Evolutionary conservation across 1,140 invertebrate species (phyloP), one percentile per base, ranked within the genome.

Genomic region (Drosophila quadrilineata): DNA sequence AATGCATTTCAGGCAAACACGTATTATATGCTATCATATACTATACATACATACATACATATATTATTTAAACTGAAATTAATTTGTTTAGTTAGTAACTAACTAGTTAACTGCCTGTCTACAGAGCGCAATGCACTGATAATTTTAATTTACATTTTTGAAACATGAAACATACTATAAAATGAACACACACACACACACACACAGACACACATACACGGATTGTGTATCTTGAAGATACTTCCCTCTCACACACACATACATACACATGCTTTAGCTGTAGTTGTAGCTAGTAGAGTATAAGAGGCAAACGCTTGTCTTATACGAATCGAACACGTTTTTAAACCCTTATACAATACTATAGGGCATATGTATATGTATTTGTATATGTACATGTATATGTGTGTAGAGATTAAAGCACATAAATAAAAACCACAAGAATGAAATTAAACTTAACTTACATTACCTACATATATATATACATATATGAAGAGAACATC

Each of bases 61-160:
- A 9, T 63, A 56, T 10, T 52, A 45, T 52, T 24, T 36, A n/a
- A n/a, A n/a, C n/a, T n/a, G n/a, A n/a, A n/a, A 24, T 43, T 29
- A 24, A 26, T 75, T 57, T 60, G 52, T 77, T 53, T n/a, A n/a
- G 46, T 68, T 71, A 75, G 62, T 71, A 68, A 50, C 59, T 76
- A 70, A 80, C 46, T 50, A 53, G 67, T 65, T 58, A 84, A 85
- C 79, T 85, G 79, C 79, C 79, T 85, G 77, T 82, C 70, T 65
- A 57, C 76, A 79, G 79, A 84, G 79, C 79, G 79, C 71, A 85
- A 84, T 85, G 79, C 79, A 85, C 79, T 85, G 79, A 85, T 85
- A 85, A 79, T 85, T 85, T 85, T 85, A 85, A 75, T 85, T 84
- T 74, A 56, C 56, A 68, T 79, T n/a, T n/a, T n/a, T n/a, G 41